These are phyloP conservation scores for Myotis lucifugus DNA, from an alignment of 2,113 vertebrate species.

Conservation along the genomic window DNA sequence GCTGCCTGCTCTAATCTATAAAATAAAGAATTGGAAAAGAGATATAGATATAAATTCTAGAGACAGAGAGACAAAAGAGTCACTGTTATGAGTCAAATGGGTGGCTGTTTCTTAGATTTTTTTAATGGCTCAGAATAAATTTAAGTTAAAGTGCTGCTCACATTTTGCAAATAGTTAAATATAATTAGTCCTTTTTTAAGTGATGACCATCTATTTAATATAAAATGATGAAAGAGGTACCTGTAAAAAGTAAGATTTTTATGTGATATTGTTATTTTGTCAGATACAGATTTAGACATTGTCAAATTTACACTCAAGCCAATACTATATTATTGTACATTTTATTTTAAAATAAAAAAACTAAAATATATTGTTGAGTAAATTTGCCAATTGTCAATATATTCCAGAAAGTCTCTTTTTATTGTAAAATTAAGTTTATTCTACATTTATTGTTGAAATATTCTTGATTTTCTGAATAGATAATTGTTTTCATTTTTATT, in stretches of 20 bases:
- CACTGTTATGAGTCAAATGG: neutral
- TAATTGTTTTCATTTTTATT: neutral
- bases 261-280: conserved; percentile 16
- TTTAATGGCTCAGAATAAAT: neutral
- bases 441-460: neutral
- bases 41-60: neutral
- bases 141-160: neutral
- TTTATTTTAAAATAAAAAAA: conserved; percentile 25
- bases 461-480: neutral
- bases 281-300: neutral
- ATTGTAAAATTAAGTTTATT: neutral
- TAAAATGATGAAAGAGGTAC: neutral
- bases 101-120: neutral
- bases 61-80: neutral
- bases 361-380: neutral
- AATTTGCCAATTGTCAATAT: neutral
- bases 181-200: neutral
- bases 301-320: neutral
- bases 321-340: neutral
- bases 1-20: neutral
- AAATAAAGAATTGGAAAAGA: neutral
- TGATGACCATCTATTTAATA: neutral
- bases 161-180: neutral
- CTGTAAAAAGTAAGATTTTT: neutral
- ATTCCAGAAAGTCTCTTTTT: neutral